Conservation (phyloP, 2,797 vertebrate species). For the Masticophis lateralis region DNA sequence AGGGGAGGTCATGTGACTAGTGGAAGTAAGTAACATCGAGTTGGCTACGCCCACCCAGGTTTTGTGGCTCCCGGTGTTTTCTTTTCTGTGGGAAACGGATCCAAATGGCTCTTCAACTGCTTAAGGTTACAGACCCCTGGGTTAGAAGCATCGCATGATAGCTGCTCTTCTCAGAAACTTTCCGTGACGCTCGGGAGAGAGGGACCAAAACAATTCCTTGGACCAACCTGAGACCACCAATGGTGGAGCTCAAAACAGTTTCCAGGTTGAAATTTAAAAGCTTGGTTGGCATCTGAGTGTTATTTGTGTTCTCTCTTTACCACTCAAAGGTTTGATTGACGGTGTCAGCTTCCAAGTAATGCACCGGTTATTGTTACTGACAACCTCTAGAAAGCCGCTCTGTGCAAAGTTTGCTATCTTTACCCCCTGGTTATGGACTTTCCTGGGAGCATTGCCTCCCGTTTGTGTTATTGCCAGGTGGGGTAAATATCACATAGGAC, state of each 20-base stretch:
- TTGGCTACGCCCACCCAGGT: too few relatives aligned
- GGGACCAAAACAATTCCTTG: too few relatives aligned
- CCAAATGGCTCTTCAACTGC: too few relatives aligned
- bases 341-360: background rate
- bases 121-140: too few relatives aligned
- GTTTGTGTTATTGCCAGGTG: background rate
- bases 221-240: background rate
- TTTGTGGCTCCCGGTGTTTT: too few relatives aligned
- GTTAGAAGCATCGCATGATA: background rate
- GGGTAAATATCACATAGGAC: too few relatives aligned
- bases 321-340: too few relatives aligned
- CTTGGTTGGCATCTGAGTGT: background rate
- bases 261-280: background rate
- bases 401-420: background rate
- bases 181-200: background rate
- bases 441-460: background rate
- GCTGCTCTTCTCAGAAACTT: background rate
- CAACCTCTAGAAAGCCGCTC: background rate
- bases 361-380: background rate
- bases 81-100: too few relatives aligned
- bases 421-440: background rate
- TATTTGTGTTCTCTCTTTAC: background rate
- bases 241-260: background rate
- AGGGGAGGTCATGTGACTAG: too few relatives aligned
- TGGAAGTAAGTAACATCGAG: too few relatives aligned